Evolutionary conservation across 2,113 vertebrate species (phyloP).

Genomic region (Esox niger): DNA sequence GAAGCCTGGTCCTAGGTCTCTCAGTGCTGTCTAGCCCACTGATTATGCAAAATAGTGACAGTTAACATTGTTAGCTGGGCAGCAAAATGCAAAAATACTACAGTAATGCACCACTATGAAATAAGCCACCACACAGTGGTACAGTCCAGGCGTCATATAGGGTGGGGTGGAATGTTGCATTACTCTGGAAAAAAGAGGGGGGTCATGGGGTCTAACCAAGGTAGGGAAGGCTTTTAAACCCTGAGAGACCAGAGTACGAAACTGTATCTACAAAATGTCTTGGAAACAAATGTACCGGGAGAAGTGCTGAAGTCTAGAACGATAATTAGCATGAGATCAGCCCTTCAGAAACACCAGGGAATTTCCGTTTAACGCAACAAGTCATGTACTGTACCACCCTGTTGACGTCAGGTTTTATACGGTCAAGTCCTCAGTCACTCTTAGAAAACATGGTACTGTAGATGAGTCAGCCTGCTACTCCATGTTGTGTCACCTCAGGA

Average conservation of each 20-base stretch:
- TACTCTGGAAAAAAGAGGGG: background rate
- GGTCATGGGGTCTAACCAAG: background rate
- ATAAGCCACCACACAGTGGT: slow-evolving; percentile 12
- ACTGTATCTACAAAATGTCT: background rate
- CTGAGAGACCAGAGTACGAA: too few relatives aligned
- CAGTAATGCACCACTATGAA: background rate
- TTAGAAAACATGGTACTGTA: slow-evolving; percentile 4
- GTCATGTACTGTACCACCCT: background rate
- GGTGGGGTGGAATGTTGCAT: background rate
- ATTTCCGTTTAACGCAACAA: too few relatives aligned
- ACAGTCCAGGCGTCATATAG: slow-evolving; percentile 1
- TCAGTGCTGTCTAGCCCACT: background rate
- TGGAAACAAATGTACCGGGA: background rate
- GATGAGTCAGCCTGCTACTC: background rate
- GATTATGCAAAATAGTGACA: background rate
- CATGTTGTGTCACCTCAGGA: slow-evolving; percentile 23
- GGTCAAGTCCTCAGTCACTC: background rate
- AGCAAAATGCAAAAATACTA: too few relatives aligned
- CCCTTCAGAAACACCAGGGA: too few relatives aligned
- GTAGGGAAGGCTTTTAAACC: background rate
- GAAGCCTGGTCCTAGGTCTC: background rate
- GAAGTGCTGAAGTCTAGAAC: background rate
- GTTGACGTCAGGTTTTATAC: too few relatives aligned
- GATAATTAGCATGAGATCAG: background rate
- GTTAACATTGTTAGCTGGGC: too few relatives aligned